Percentiles rank a stretch among this genome's conserved stretches.
These are phyloP conservation scores for Delia radicum DNA, from an alignment of 1,140 invertebrate genomes.

Conservation along the genomic window DNA sequence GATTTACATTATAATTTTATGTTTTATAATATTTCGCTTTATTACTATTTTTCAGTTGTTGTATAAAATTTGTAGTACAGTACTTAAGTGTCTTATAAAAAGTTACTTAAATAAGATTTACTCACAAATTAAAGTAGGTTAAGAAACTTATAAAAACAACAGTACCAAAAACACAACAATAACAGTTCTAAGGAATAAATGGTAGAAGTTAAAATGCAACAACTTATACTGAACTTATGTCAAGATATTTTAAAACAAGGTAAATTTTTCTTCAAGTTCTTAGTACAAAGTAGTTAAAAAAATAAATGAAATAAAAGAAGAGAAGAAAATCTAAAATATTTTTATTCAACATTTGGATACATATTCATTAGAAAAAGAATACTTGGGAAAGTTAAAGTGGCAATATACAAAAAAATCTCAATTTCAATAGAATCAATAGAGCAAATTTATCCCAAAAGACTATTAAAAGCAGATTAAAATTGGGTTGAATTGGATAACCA, in stretches of 20 bases:
- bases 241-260: neutral
- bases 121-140: slow-evolving; percentile 22
- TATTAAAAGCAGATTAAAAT: no score
- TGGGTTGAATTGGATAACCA: no score
- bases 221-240: neutral
- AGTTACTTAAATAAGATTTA: slow-evolving; percentile 16
- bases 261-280: no score
- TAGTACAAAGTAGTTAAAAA: neutral
- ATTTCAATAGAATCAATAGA: no score
- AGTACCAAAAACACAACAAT: neutral
- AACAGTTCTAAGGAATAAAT: neutral
- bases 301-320: neutral
- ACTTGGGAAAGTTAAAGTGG: no score
- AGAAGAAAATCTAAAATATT: no score
- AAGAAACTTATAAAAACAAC: neutral
- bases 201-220: neutral
- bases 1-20: no score
- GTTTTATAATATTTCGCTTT: no score
- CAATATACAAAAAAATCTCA: no score
- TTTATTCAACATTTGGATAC: no score
- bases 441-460: no score
- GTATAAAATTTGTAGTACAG: neutral
- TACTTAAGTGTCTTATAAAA: neutral
- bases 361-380: no score
- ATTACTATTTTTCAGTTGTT: neutral